Base-by-base conservation (phyloP, 2,797 vertebrate genomes). In the Sebastes wilsoni region DNA sequence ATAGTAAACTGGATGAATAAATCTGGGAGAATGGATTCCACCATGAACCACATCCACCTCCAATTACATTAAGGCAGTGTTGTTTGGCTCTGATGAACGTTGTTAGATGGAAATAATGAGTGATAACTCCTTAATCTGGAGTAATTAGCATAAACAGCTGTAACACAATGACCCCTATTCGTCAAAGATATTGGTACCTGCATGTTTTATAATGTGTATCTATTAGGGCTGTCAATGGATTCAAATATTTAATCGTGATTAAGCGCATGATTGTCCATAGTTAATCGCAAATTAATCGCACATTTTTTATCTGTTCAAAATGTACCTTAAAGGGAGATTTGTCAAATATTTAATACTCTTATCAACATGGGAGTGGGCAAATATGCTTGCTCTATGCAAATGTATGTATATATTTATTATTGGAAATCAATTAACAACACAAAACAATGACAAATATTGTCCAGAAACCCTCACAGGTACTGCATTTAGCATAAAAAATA, bases 121-220 rank as follows among this genome's bases (percentile, higher is more conserved):
- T 94, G 93, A 94, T 94, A 94, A 94, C 90, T 94, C 92, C 92
- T 94, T 94, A 94, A 95, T 94, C 90, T 81, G 70, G 87, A 89
- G 91, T 93, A 94, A 96, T 96, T 95, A 94, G 94, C 92, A 94
- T 88, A 86, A 93, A 93, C 94, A 94, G 91, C 93, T 94, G 93
- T 94, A 94, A 92, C 92, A 93, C 88, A 82, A 91, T 96, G 94
- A 95, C 93, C 92, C 92, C 88, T 90, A 94, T 95, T 95, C 87
- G 93, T 96, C 93, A 95, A 92, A 89, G 69, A 91, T 94, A 93
- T 93, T 90, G 81, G 81, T 81, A 89, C 84, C 80, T 78, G 80
- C 79, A 66, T 84, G 84, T 89, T 93, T 88, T 82, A 90, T 82
- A 88, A 91, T 82, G 61, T 81, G 59, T 86, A 73, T 89, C 70